Evolutionary conservation across 2,113 vertebrate species (phyloP).

Genomic region (Hyperopisus bebe): DNA sequence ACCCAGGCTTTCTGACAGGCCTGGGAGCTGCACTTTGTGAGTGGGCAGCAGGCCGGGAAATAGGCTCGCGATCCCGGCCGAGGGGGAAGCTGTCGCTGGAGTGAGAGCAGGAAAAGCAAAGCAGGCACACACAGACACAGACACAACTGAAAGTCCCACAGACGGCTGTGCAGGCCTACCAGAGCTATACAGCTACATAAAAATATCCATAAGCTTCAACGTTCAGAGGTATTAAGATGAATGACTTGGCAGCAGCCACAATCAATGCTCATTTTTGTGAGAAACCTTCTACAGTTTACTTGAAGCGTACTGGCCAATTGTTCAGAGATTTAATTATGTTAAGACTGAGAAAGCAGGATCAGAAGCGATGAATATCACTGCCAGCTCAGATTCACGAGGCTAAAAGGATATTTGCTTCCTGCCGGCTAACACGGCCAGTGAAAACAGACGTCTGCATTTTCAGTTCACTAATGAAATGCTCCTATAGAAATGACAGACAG

Average conservation of each 20-base stretch:
- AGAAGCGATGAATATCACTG: not conserved
- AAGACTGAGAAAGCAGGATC: not conserved
- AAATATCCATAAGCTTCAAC: not conserved
- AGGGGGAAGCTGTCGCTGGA: not conserved
- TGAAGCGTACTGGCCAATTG: not conserved
- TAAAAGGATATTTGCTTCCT: not conserved
- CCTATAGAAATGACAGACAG: not conserved
- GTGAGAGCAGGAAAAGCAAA: not conserved
- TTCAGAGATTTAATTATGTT: conserved; percentile 2
- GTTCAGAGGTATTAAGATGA: not conserved
- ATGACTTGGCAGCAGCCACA: not conserved
- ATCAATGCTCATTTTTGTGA: not conserved
- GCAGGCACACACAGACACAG: not conserved
- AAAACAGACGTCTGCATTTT: not conserved
- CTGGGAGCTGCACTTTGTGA: not conserved
- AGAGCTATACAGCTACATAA: not conserved
- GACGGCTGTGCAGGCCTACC: not conserved
- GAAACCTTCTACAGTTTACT: not conserved
- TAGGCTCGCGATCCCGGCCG: not conserved
- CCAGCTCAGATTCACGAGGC: not conserved
- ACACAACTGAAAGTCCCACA: not conserved
- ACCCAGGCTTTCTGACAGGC: conserved; percentile 18
- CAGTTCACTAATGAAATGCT: not conserved
- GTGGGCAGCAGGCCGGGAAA: conserved; percentile 6
- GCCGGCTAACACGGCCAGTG: not conserved